Conservation (phyloP, 2,797 vertebrate species). For the Sciurus vulgaris region DNA sequence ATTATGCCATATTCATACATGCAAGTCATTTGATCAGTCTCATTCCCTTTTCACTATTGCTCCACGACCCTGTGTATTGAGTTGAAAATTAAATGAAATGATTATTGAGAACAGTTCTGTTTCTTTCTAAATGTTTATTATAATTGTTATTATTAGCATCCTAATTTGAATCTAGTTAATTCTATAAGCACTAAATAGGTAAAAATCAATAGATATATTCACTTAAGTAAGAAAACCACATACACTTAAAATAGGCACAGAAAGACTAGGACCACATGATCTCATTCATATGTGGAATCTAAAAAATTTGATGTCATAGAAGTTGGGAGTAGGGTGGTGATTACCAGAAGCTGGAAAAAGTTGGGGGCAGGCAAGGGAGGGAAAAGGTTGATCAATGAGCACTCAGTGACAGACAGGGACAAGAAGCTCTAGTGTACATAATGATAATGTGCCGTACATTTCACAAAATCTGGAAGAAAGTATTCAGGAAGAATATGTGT, state of each 20-base stretch:
- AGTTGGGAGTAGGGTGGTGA: too few relatives aligned
- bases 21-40: too few relatives aligned
- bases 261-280: too few relatives aligned
- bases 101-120: background rate
- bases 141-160: background rate
- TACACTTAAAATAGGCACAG: background rate
- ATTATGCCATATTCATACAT: too few relatives aligned
- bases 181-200: background rate
- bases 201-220: background rate
- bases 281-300: too few relatives aligned
- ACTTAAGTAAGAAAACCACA: background rate
- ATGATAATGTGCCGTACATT: too few relatives aligned
- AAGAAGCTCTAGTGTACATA: too few relatives aligned
- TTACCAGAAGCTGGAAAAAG: too few relatives aligned
- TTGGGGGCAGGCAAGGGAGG: too few relatives aligned
- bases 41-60: background rate
- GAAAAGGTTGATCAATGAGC: too few relatives aligned
- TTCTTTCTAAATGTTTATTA: background rate
- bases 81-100: background rate
- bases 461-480: background rate
- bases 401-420: too few relatives aligned
- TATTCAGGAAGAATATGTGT: background rate
- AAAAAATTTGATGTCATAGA: too few relatives aligned
- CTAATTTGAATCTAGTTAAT: background rate
- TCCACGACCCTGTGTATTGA: background rate